These are phyloP conservation scores for Cathartes aura DNA, from an alignment of 2,113 vertebrate genomes.

Conservation along the genomic window DNA sequence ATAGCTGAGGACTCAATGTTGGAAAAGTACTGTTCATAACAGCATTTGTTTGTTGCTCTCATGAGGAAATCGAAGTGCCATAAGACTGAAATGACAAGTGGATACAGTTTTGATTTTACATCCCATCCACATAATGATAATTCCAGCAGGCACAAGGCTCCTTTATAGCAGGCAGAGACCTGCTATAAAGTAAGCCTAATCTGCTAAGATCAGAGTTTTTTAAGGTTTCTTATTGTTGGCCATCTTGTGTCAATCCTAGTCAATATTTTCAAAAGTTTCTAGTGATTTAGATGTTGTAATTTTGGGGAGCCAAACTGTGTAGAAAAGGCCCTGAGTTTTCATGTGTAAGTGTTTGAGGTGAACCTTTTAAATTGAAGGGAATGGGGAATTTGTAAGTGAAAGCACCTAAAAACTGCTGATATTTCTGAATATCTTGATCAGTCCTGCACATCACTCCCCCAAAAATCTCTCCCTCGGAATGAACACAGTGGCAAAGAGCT, in stretches of 20 bases:
- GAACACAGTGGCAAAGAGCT: background rate
- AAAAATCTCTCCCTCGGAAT: background rate
- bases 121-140: background rate
- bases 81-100: background rate
- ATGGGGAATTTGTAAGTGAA: background rate
- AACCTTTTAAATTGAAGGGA: background rate
- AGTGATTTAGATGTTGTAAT: background rate
- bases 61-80: background rate
- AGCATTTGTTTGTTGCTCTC: background rate
- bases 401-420: background rate
- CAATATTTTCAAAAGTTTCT: background rate
- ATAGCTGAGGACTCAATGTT: background rate
- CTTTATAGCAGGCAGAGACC: background rate
- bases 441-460: too few relatives aligned
- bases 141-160: background rate
- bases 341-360: background rate
- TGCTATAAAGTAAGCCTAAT: background rate
- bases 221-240: background rate
- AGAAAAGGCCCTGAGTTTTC: background rate
- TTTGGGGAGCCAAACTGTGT: background rate
- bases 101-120: background rate
- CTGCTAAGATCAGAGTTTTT: background rate
- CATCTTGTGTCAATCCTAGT: background rate
- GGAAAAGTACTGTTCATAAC: background rate
- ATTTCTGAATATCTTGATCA: background rate